Evolutionary conservation across 2,888 invertebrate species (phyloP), one percentile per base, ranked within the genome.

Genomic region (Xanthorhoe spadicearia): DNA sequence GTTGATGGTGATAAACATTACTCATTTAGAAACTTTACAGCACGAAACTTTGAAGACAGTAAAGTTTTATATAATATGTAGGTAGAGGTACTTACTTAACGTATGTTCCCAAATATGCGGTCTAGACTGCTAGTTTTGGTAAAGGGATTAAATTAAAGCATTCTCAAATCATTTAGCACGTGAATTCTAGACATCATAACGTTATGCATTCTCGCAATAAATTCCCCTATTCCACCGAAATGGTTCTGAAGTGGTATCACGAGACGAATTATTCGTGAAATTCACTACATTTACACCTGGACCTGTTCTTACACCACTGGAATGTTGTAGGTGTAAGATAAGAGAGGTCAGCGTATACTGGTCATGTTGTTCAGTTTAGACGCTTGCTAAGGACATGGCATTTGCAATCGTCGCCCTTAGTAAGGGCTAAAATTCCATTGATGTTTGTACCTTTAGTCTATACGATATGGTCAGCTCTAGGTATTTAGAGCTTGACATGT

Each of bases 191-290:
- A 83, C 83, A 81, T 80, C 77, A 77, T 78, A 81, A 79, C 77
- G 77, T 80, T 69, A 64, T 62, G 54, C 61, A 65, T 66, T 69
- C 60, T 59, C 43, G 17, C 58, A 59, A 64, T 64, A 82, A 83
- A 83, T 80, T 78, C 73, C 70, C 70, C 68, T 74, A 80, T 77
- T 74, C 75, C 73, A 69, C 74, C 10, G 80, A 77, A 83, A 83
- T 79, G 79, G 77, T 75, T 61, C 18, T 62, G 66, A 69, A 68
- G 77, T 81, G 80, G 80, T 84, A 81, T 82, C 83, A 80, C 81
- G 75, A 82, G 79, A 81, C 79, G 79, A 84, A 85, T 85, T 84
- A 86, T 84, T 85, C 81, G 81, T 81, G 84, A 84, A 87, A 87
- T 85, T 85, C 83, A 84, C 84, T 84, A 82, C 81, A 82, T 83